Conservation (phyloP, 2,797 vertebrate genomes). For the Pseudochirops cupreus region DNA sequence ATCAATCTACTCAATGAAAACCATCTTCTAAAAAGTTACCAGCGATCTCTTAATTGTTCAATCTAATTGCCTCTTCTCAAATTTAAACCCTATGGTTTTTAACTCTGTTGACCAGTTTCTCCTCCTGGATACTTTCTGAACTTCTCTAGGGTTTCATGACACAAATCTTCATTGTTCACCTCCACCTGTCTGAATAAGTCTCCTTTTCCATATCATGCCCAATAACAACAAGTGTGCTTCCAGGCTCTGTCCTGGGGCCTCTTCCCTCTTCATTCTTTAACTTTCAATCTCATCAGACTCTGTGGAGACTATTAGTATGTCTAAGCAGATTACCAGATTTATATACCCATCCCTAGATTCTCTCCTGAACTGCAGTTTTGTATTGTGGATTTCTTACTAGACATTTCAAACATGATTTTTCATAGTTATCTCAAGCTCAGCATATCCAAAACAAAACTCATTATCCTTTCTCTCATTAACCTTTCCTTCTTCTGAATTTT, state of each 20-base stretch:
- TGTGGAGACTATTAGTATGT: background rate
- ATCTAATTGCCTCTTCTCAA: background rate
- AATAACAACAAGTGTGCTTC: background rate
- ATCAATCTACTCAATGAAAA: background rate
- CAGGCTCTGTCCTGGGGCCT: background rate
- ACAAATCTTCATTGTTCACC: background rate
- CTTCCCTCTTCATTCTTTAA: background rate
- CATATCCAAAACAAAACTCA: background rate
- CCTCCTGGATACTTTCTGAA: background rate
- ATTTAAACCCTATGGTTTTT: background rate
- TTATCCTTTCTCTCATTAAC: background rate
- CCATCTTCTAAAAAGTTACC: background rate
- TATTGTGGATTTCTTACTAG: background rate
- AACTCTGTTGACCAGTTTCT: background rate
- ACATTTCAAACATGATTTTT: background rate
- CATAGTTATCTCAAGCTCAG: background rate
- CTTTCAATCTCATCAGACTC: background rate
- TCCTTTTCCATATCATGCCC: background rate
- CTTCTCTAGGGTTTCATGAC: background rate
- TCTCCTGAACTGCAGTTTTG: background rate
- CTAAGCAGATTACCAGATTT: background rate
- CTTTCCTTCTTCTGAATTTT: background rate
- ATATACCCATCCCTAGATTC: background rate
- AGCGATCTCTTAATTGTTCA: background rate
- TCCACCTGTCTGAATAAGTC: background rate